Evolutionary conservation across 2,797 vertebrate species (phyloP), one percentile per base, ranked within the genome.

Genomic region (Gastrophryne carolinensis): DNA sequence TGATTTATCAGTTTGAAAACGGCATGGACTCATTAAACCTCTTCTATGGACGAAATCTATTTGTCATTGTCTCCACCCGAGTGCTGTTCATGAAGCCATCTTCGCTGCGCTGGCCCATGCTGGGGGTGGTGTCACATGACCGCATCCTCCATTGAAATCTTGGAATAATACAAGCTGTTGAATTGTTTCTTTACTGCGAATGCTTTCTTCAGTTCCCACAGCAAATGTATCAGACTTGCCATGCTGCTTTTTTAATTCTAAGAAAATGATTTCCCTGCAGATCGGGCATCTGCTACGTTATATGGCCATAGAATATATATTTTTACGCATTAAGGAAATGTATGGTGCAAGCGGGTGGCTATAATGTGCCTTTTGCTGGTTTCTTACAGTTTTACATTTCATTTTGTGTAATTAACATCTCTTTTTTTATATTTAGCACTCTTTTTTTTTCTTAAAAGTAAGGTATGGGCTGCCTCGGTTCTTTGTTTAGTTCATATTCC

Each of bases 1-100:
- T 49, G 75, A 78, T 78, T 71, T 78, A 70, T 78, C 60, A 72
- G 67, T 72, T 63, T 78, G 60, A 56, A 65, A 72, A 72, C 60
- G 29, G 44, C 53, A 68, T 44, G 64, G 53, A 58, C 65, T 75
- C 64, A 68, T 75, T 75, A 75, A 60, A 68, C 57, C 39, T 49
- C 72, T 53, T 69, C 62, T 69, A 50, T 39, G 53, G 64, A 69
- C 56, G 32, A 54, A 49, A 66, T 60, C 19, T 37, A 53, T 78
- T 72, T 65, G 74, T 77, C 58, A 62, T 24, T 53, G 60, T 72
- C 52, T 62, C 53, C 61, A 61, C 50, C 53, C 50, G 54, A 32
- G 67, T 37, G 30, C 50, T 50, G 39, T 62, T 71, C 56, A 70
- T 64, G 24, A 64, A 61, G 50, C 57, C 67, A 72, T 71, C 52